Conservation (phyloP, 2,113 vertebrate species). For the Sciurus niger region DNA sequence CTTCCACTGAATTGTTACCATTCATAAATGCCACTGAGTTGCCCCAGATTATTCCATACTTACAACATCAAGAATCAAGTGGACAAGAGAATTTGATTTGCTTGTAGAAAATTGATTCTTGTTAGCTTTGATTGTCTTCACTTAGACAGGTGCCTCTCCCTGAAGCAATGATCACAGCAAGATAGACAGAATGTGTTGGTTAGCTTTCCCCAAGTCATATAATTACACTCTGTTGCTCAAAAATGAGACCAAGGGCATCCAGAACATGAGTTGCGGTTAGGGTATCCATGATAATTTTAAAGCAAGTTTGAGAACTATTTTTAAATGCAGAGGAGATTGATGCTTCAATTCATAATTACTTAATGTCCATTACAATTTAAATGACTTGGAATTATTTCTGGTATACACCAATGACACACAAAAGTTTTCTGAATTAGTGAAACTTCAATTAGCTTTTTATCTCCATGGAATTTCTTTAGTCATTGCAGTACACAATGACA, state of each 20-base stretch:
- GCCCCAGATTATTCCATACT: neutral
- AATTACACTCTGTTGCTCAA: neutral
- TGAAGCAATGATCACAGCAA: neutral
- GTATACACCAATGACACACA: neutral
- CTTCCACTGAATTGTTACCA: neutral
- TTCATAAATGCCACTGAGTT: neutral
- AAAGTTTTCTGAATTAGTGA: neutral
- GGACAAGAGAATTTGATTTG: neutral
- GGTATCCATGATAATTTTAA: neutral
- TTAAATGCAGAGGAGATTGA: neutral
- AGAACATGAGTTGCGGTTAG: neutral
- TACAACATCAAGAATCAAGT: neutral
- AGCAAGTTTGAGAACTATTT: neutral
- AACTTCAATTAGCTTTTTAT: neutral
- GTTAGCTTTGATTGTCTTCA: neutral
- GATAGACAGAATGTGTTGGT: neutral
- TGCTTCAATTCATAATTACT: neutral
- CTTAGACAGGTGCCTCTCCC: neutral
- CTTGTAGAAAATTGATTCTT: neutral
- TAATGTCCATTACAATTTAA: neutral
- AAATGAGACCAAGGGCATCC: neutral
- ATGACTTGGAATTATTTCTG: neutral
- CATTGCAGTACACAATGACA: neutral
- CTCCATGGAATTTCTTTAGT: neutral
- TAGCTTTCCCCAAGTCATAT: neutral